Base-by-base conservation (phyloP, 2,113 vertebrate genomes). In the Hipposideros armiger region DNA sequence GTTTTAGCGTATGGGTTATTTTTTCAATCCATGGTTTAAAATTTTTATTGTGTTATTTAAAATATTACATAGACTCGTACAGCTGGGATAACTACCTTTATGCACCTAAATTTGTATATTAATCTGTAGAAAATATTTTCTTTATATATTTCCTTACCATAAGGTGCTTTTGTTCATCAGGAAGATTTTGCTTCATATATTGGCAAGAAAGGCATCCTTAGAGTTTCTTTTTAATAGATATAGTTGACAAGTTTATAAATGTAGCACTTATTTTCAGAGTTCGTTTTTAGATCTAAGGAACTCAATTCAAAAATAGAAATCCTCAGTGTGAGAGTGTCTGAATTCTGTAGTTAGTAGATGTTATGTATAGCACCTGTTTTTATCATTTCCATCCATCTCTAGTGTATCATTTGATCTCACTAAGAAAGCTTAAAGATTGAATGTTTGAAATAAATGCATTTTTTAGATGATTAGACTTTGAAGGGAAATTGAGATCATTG, bases 91-190 rank as follows among this genome's bases (percentile, higher is more conserved):
- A 96, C 52, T 97, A 82, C 80, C 67, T 91, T 98, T 98, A 85
- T 98, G 97, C 85, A 84, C 86, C 96, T 97, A 95, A 86, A 95
- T 96, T 83, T 97, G 72, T 97, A 64, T 95, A 89, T 98, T 97
- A 95, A 96, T 95, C 95, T 96, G 85, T 87, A 90, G 94, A 96
- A 97, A 97, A 97, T 89, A 91, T 97, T 96, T 96, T 95, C 96
- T 97, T 97, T 98, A 96, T 97, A 74, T 83, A 81, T 88, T 89
- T 97, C 96, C 96, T 97, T 97, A 95, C 20, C 32, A 86, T 98
- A 94, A 94, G 82, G 50, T 95, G 97, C 84, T 97, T 97, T 95
- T 96, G 91, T 97, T 98, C 92, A 97, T 97, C 96, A 87, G 96
- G 96, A 98, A 97, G 97, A 76, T 58, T 83, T 97, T 98, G 87